Evolutionary conservation across 2,888 invertebrate genomes (phyloP), one percentile per base, ranked within the genome.

Genomic region (Ferdinandea cuprea): DNA sequence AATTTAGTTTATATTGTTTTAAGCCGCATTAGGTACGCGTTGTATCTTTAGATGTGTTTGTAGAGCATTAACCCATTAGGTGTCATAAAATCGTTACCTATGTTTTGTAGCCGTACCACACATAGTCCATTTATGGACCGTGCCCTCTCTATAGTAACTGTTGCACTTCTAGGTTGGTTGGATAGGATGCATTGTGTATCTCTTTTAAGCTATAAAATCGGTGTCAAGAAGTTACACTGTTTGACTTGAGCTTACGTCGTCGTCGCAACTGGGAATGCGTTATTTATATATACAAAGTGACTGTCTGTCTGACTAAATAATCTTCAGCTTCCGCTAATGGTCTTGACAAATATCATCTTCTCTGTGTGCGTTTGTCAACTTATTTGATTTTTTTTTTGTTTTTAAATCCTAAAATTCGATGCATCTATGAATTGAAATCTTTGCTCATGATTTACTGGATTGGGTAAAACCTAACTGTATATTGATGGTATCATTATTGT

Each of bases 271-370:
- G n/a, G n/a, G n/a, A 30, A 28, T 25, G 42, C 30, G 44, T 48
- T 46, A 21, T 21, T 48, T 15, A 8, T 46, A 21, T 21, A 63
- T 15, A 8, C 63, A 13, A 30, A 56, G 40, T 48, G 48, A 58
- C 58, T 48, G 37, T 15, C 17, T 44, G 44, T 59, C 48, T 58
- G n/a, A 56, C 35, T 46, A 56, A 44, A 35, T 68, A 68, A 68
- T 68, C 71, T 52, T 42, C 32, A 52, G 71, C 71, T 71, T 59
- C 71, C 59, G 42, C 59, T 71, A 71, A 71, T 52, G 52, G 59
- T 32, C 42, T 71, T 21, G 59, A 59, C 50, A 59, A 59, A 59
- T 42, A 59, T 35, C 2, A 50, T 30, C 17, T 21, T 15, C n/a
- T 21, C n/a, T 19, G 30, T n/a, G 40, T 54, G 13, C 11, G 59